A percentile compares a stretch with the other conserved stretches of the same genome.
Conservation (phyloP, 2,888 invertebrate genomes). For the Alentia gelatinosa region DNA sequence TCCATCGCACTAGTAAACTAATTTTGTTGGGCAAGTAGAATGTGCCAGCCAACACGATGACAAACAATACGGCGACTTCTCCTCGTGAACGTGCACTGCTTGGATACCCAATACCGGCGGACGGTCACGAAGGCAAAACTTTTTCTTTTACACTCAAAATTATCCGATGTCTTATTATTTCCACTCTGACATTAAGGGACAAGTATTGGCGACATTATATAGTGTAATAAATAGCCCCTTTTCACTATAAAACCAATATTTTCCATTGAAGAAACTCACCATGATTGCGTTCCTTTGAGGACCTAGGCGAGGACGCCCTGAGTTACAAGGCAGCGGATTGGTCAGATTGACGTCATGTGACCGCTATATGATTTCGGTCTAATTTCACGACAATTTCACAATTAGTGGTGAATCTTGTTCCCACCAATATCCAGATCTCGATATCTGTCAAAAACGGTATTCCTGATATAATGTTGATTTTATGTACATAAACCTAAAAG, state of each 20-base stretch:
- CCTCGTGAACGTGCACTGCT: background rate
- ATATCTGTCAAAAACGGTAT: no score
- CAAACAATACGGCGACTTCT: background rate
- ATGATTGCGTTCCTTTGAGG: constrained; percentile 44
- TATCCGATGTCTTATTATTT: no score
- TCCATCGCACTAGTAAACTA: no score
- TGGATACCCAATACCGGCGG: constrained; percentile 47
- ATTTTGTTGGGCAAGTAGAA: no score
- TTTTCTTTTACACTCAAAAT: background rate
- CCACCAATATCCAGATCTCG: no score
- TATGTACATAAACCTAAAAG: no score
- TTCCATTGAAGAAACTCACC: constrained; percentile 17
- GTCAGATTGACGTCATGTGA: constrained; percentile 7
- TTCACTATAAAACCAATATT: background rate
- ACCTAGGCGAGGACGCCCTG: constrained; percentile 7
- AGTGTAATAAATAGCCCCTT: background rate
- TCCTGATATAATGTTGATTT: no score
- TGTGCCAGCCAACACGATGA: background rate
- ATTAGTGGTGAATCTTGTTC: no score
- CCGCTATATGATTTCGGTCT: background rate
- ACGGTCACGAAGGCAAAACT: background rate
- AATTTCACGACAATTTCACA: background rate
- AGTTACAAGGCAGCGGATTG: background rate
- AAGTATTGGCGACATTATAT: no score
- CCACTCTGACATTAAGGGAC: no score